Evolutionary conservation across 1,140 invertebrate species (phyloP), one percentile per base, ranked within the genome.

Genomic region (Papilio helenus): DNA sequence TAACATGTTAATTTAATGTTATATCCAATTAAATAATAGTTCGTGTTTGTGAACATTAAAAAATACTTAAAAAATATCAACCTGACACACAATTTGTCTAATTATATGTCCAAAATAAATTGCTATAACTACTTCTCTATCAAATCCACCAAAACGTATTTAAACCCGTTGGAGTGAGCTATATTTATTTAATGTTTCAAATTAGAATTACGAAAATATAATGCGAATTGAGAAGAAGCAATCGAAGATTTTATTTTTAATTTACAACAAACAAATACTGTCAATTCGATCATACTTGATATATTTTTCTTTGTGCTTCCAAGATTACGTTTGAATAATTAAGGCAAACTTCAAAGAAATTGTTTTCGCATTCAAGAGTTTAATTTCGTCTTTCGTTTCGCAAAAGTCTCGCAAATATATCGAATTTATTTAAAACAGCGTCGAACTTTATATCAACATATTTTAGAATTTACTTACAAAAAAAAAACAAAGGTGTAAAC

Each of bases 261-360:
- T 12, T 61, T 61, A 26, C 23, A 26, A 61, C 58, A 61, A 61
- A 61, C 58, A 61, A 61, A 61, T 61, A 61, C 23, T 61, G 23
- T 26, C 10, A 61, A 61, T 7, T 61, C 58, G 23, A 23, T 26
- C 10, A 23, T 10, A 29, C 23, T 61, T 26, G 20, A 61, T 61
- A 61, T 61, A 61, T 61, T 61, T 61, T 26, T 61, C 58, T 61
- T 61, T 26, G 20, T 26, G 3, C 58, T 61, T 26, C 58, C 23
- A 12, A 23, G 23, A 61, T 14, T 61, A 26, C 12, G 23, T 61
- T 61, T 26, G 58, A 61, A 61, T 61, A 29, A 26, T 61, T 61
- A 61, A 14, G 0, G 23, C 0, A 8, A 26, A 26, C 58, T 61
- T 61, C 58, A 61, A 61, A 61, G 58, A 61, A 61, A 26, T 61